A percentile compares a stretch with the other conserved stretches of the same genome.
phyloP scores from a whole-genome alignment of 2,797 vertebrate genomes.

The Catamblyrhynchus diadema region DNA sequence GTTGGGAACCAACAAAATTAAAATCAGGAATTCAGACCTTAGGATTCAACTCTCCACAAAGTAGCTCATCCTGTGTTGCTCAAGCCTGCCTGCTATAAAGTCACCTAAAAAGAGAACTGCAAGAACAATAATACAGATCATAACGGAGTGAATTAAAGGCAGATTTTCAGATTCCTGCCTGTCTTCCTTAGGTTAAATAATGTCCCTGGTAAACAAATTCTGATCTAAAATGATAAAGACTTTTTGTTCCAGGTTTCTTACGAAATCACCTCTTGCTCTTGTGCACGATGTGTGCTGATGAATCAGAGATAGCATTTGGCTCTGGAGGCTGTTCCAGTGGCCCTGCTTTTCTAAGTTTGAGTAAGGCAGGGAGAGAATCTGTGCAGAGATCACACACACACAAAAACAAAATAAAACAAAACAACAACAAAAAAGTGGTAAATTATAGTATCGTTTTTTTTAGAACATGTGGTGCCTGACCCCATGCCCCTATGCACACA shows the following conservation, averaged over 20 bases:
- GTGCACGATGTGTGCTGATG: not conserved
- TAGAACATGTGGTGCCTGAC: not conserved
- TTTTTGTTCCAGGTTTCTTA: not conserved
- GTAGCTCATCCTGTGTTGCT: not conserved
- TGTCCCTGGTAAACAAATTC: slow-evolving; percentile 2
- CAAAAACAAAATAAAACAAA: not conserved
- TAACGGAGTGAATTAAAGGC: slow-evolving; percentile 1
- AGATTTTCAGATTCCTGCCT: slow-evolving; percentile 20
- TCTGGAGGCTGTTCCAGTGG: not conserved
- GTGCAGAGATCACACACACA: not conserved
- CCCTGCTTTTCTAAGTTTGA: not conserved
- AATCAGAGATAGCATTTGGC: not conserved
- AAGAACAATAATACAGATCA: not conserved
- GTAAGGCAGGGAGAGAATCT: not conserved
- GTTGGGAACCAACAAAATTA: not conserved
- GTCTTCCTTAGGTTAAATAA: slow-evolving; percentile 36
- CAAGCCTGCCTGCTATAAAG: not conserved
- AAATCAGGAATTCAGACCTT: not conserved
- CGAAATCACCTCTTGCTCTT: not conserved
- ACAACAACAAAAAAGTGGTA: not conserved
- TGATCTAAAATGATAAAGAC: slow-evolving; percentile 15
- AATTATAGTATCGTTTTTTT: not conserved
- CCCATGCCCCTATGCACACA: too few relatives aligned
- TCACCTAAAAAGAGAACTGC: not conserved
- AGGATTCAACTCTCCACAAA: not conserved